Percentiles rank a stretch among this genome's conserved stretches.
These are phyloP conservation scores for Tetragnatha versicolor DNA, from an alignment of 1,140 invertebrate genomes.

Conservation along the genomic window DNA sequence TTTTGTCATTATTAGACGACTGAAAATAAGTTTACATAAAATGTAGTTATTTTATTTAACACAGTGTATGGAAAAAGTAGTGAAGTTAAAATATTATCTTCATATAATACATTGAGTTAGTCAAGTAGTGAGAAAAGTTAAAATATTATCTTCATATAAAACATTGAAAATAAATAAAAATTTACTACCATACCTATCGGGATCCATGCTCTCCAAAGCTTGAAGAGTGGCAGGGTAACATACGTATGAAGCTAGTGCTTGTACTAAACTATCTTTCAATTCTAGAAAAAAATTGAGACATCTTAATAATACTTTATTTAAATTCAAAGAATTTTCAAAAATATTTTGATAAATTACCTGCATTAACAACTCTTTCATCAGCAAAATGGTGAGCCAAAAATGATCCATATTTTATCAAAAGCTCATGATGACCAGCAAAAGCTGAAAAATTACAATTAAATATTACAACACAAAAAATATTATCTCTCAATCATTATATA, in stretches of 20 bases:
- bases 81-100: not conserved
- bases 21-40: constrained; percentile 60
- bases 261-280: constrained; percentile 77
- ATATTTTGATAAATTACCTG: constrained; percentile 59
- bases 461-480: constrained; percentile 14
- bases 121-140: too few relatives aligned
- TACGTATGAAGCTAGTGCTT: constrained; percentile 77
- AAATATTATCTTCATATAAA: not conserved
- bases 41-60: not conserved
- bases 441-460: constrained; percentile 14
- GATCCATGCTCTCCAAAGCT: constrained; percentile 72
- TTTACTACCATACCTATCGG: constrained; percentile 61
- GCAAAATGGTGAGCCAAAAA: constrained; percentile 80
- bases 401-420: constrained; percentile 72
- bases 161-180: constrained; percentile 3
- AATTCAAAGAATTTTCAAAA: not conserved
- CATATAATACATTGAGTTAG: too few relatives aligned
- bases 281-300: constrained; percentile 64
- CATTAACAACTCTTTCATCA: constrained; percentile 77
- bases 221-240: constrained; percentile 70
- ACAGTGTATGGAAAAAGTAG: not conserved
- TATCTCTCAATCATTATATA: not conserved
- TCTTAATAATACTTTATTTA: not conserved
- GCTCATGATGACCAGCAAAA: constrained; percentile 64
- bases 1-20: constrained; percentile 71